Evolutionary conservation across 1,140 invertebrate species (phyloP), one percentile per base, ranked within the genome.

Genomic region (Bombus pascuorum): DNA sequence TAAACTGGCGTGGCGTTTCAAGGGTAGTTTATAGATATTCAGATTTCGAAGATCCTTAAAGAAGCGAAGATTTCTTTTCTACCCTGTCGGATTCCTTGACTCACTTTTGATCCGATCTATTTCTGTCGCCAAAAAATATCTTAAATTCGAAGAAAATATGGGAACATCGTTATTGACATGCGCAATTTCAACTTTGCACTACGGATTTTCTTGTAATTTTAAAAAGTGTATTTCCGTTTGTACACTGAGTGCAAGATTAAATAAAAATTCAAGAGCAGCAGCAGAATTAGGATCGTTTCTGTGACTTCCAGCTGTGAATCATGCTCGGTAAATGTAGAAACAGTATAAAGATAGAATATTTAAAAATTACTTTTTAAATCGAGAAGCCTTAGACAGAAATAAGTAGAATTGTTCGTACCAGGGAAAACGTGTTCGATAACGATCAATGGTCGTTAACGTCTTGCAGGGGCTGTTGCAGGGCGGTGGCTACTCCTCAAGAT

Each of bases 391-490:
- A 53, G 47, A 22, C 18, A 22, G 47, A 53, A 53, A 53, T 53
- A 53, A 22, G 8, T 53, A 22, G 18, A 53, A 53, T 53, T 22
- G 18, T 53, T 53, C 47, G 47, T 53, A 53, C 18, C 6, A 6
- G 18, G 15, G 47, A 22, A 22, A 53, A 8, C 18, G 22, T 75
- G 80, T 83, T 74, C 76, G 18, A 86, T 47, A 47, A 76, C 85
- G 34, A 88, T 82, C 75, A 89, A 85, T 85, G 86, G 83, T 86
- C 78, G 59, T 90, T 37, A 85, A 91, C 88, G 91, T 92, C 91
- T 95, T 95, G 90, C 94, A 95, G 95, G 94, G 94, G 90, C 93
- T 95, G 91, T 92, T 95, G 91, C 94, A 95, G 89, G 94, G 93
- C 92, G 94, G 92, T 92, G 93, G 93, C 91, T 95, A 93, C 90